Conservation (phyloP, 2,797 vertebrate species). For the Tokudaia muenninki region DNA sequence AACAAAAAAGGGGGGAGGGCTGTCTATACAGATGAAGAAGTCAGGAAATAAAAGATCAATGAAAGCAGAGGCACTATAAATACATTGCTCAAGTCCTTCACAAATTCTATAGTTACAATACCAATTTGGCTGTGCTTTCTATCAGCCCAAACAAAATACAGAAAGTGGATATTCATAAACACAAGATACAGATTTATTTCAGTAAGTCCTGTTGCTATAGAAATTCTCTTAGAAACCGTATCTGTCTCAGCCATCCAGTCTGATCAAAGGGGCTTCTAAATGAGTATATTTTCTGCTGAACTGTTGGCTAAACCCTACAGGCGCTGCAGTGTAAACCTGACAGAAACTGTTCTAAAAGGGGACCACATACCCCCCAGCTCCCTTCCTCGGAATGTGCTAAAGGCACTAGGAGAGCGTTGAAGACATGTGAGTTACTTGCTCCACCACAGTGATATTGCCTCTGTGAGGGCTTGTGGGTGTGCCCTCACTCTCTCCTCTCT, state of each 20-base stretch:
- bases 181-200: slow-evolving; percentile 16
- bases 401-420: not conserved
- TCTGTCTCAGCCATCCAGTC: slow-evolving; percentile 50
- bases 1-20: too few relatives aligned
- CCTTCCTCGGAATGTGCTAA: not conserved
- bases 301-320: slow-evolving; percentile 53
- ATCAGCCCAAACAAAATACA: slow-evolving; percentile 19
- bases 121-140: slow-evolving; percentile 50
- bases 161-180: slow-evolving; percentile 40
- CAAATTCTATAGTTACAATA: not conserved
- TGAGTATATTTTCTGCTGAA: slow-evolving; percentile 61
- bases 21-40: not conserved
- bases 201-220: slow-evolving; percentile 59
- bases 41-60: slow-evolving; percentile 7
- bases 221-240: slow-evolving; percentile 50
- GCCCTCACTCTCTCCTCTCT: not conserved
- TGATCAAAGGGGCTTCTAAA: slow-evolving; percentile 61
- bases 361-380: not conserved
- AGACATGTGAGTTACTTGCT: not conserved
- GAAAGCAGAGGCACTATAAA: not conserved
- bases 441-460: not conserved
- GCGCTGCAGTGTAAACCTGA: not conserved
- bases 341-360: slow-evolving; percentile 39
- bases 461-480: not conserved
- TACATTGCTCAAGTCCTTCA: not conserved